Evolutionary conservation across 1,140 invertebrate species (phyloP).

Genomic region (Riptortus pedestris): DNA sequence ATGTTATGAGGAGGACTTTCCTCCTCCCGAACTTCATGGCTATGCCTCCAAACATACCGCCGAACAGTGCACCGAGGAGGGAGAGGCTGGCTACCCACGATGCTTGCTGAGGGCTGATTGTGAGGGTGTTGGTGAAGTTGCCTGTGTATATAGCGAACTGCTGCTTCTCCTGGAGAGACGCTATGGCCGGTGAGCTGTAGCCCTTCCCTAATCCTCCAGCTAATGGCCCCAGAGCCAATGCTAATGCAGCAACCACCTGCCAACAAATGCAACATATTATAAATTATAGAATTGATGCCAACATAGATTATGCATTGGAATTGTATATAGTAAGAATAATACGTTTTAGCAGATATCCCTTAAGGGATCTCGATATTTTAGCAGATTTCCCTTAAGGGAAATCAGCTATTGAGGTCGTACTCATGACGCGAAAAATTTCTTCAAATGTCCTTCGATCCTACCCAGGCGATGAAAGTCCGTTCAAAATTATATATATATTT

Average conservation of each 20-base stretch:
- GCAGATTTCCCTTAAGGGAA: too few relatives aligned
- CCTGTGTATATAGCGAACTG: slow-evolving; percentile 32
- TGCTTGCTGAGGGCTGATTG: slow-evolving; percentile 60
- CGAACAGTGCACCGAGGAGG: slow-evolving; percentile 59
- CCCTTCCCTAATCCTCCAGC: slow-evolving; percentile 71
- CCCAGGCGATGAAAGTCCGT: too few relatives aligned
- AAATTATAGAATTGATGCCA: not conserved
- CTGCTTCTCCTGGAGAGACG: slow-evolving; percentile 60
- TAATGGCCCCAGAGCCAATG: slow-evolving; percentile 67
- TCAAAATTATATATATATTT: too few relatives aligned
- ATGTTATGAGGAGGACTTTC: slow-evolving; percentile 53
- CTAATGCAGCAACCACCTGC: slow-evolving; percentile 66
- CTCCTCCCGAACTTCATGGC: slow-evolving; percentile 62
- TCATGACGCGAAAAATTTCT: too few relatives aligned
- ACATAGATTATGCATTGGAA: not conserved
- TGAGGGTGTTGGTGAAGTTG: slow-evolving; percentile 40
- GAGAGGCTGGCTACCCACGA: slow-evolving; percentile 73
- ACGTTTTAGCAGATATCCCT: too few relatives aligned
- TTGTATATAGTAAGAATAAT: too few relatives aligned
- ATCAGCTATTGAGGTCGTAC: too few relatives aligned
- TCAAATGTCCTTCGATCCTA: too few relatives aligned
- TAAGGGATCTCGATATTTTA: too few relatives aligned
- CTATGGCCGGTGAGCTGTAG: slow-evolving; percentile 71
- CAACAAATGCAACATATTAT: not conserved
- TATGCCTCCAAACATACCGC: slow-evolving; percentile 61